Conservation (phyloP, 1,140 invertebrate species). For the Bombyx mandarina region DNA sequence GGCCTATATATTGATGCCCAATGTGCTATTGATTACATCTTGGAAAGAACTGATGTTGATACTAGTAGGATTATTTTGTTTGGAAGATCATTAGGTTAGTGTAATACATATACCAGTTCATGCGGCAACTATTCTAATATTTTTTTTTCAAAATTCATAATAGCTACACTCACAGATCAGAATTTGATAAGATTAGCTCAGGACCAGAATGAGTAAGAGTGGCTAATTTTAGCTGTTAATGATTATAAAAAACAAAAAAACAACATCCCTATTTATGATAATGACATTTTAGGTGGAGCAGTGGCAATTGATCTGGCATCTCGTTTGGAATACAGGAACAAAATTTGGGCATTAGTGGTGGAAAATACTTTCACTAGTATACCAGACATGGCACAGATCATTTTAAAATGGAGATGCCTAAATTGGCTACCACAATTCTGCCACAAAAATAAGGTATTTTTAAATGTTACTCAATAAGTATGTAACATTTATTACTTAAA, state of each 20-base stretch:
- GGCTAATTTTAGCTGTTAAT: too few relatives aligned
- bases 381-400: conserved; percentile 89
- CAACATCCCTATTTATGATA: neutral
- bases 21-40: conserved; percentile 88
- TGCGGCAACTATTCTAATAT: neutral
- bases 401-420: conserved; percentile 79
- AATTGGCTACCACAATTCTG: conserved; percentile 81
- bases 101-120: neutral
- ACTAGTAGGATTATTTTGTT: conserved; percentile 90
- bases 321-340: conserved; percentile 78
- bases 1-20: conserved; percentile 91
- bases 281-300: conserved; percentile 77
- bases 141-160: too few relatives aligned
- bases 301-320: conserved; percentile 90
- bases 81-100: conserved; percentile 88
- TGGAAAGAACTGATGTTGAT: conserved; percentile 86
- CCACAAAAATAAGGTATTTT: conserved; percentile 86
- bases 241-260: neutral
- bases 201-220: too few relatives aligned
- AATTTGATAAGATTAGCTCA: too few relatives aligned
- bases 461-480: conserved; percentile 1
- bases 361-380: conserved; percentile 97
- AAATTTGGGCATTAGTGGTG: conserved; percentile 88
- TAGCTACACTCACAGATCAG: too few relatives aligned
- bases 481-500: too few relatives aligned